Conservation (phyloP, 2,888 invertebrate species). For the Arge pagana region DNA sequence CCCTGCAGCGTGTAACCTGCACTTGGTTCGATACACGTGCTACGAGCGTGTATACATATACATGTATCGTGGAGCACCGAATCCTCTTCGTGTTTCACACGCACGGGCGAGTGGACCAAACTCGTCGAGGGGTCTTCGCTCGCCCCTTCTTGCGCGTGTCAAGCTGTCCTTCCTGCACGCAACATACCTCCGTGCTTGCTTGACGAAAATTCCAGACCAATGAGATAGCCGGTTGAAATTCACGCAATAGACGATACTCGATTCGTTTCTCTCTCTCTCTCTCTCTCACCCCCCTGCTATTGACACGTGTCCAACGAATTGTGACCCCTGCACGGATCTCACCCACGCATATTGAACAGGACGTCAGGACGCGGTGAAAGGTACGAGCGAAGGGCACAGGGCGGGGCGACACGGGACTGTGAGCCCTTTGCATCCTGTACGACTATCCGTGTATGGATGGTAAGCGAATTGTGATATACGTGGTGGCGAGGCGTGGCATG, state of each 20-base stretch:
- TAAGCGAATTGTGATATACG: too few species aligned
- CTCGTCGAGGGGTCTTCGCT: too few species aligned
- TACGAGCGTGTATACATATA: neutral
- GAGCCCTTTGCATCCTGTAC: slow-evolving; percentile 13
- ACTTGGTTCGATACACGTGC: neutral
- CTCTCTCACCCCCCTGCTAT: neutral
- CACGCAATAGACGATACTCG: too few species aligned
- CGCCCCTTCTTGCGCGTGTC: too few species aligned
- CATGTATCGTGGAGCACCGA: neutral
- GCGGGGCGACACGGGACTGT: neutral
- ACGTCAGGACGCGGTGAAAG: slow-evolving; percentile 45
- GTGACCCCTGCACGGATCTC: slow-evolving; percentile 37
- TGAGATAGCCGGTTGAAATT: too few species aligned
- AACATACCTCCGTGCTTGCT: neutral
- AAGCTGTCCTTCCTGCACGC: neutral
- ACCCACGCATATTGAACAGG: slow-evolving; percentile 52
- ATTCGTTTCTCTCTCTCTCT: too few species aligned
- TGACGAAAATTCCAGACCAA: too few species aligned
- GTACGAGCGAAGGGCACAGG: slow-evolving; percentile 29
- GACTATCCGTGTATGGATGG: too few species aligned
- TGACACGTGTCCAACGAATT: slow-evolving; percentile 12
- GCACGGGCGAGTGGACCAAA: too few species aligned
- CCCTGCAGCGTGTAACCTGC: slow-evolving; percentile 17
- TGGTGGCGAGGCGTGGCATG: too few species aligned
- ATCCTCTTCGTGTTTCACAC: too few species aligned